A percentile compares a stretch with the other conserved stretches of the same genome.
Evolutionary conservation across 1,140 invertebrate species (phyloP).

Genomic region (Eupeodes corollae): DNA sequence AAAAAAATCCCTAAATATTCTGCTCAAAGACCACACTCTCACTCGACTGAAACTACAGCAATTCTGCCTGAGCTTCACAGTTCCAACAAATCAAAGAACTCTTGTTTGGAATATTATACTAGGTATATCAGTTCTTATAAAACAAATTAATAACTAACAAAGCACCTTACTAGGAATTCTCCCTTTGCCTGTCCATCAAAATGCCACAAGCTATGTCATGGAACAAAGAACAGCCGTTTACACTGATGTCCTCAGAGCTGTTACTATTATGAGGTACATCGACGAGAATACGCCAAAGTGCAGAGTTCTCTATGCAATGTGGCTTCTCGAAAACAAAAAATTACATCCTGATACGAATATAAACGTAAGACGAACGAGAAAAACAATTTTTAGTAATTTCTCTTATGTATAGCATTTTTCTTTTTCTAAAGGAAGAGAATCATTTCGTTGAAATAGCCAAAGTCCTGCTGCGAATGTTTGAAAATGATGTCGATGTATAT

Average conservation of each 20-base stretch:
- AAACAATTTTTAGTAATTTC: slow-evolving; percentile 3
- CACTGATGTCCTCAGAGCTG: slow-evolving; percentile 57
- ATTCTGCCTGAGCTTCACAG: slow-evolving; percentile 70
- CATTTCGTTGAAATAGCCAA: slow-evolving; percentile 54
- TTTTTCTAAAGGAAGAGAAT: slow-evolving; percentile 40
- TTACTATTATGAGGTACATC: slow-evolving; percentile 51
- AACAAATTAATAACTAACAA: slow-evolving; percentile 1
- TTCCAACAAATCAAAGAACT: slow-evolving; percentile 68
- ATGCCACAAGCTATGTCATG: slow-evolving; percentile 61
- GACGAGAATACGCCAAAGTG: slow-evolving; percentile 45
- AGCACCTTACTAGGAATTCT: slow-evolving; percentile 2
- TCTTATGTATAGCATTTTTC: slow-evolving; percentile 2
- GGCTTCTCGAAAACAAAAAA: slow-evolving; percentile 55
- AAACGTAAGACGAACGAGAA: slow-evolving; percentile 8
- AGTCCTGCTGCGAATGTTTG: slow-evolving; percentile 54
- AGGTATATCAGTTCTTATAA: slow-evolving; percentile 36
- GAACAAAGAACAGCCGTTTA: slow-evolving; percentile 60
- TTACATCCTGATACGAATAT: slow-evolving; percentile 48
- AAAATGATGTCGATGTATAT: slow-evolving; percentile 62
- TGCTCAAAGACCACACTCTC: slow-evolving; percentile 75
- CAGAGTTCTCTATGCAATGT: slow-evolving; percentile 61
- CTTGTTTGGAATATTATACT: slow-evolving; percentile 78
- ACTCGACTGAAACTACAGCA: slow-evolving; percentile 72
- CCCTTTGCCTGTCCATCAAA: slow-evolving; percentile 50
- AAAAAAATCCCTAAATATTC: slow-evolving; percentile 83